A percentile compares a stretch with the other conserved stretches of the same genome.
Evolutionary conservation across 2,888 invertebrate species (phyloP).

Genomic region (Nemotelus pantherinus): DNA sequence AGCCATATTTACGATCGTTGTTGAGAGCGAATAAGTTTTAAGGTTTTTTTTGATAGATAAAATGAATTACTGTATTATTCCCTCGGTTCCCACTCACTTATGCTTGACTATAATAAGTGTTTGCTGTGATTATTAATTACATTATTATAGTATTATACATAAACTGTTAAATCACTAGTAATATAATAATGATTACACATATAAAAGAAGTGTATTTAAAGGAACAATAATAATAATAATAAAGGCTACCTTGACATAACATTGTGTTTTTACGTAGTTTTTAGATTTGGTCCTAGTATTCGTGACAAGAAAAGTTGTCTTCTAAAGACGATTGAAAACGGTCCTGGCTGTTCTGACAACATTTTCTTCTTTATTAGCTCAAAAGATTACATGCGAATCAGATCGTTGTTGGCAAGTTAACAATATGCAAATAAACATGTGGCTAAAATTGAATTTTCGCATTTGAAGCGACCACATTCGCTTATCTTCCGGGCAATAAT

Average conservation of each 20-base stretch:
- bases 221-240: constrained; percentile 31
- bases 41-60: constrained; percentile 9
- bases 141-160: constrained; percentile 32
- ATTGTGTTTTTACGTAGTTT: not conserved
- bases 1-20: constrained; percentile 11
- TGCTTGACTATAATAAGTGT: constrained; percentile 52
- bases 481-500: too few species aligned
- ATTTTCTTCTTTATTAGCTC: too few species aligned
- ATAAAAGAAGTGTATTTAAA: constrained; percentile 37
- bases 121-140: constrained; percentile 51
- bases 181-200: constrained; percentile 48
- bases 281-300: too few species aligned
- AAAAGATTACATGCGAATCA: too few species aligned
- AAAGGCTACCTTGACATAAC: constrained; percentile 21
- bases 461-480: too few species aligned
- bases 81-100: constrained; percentile 21
- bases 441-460: too few species aligned
- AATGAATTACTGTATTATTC: constrained; percentile 29
- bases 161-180: constrained; percentile 46
- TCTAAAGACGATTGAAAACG: too few species aligned
- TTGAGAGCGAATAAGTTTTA: constrained; percentile 20
- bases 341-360: too few species aligned
- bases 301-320: too few species aligned
- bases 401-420: too few species aligned
- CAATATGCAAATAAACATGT: too few species aligned